phyloP scores from a whole-genome alignment of 2,797 vertebrate species.

The Liparis tanakae region DNA sequence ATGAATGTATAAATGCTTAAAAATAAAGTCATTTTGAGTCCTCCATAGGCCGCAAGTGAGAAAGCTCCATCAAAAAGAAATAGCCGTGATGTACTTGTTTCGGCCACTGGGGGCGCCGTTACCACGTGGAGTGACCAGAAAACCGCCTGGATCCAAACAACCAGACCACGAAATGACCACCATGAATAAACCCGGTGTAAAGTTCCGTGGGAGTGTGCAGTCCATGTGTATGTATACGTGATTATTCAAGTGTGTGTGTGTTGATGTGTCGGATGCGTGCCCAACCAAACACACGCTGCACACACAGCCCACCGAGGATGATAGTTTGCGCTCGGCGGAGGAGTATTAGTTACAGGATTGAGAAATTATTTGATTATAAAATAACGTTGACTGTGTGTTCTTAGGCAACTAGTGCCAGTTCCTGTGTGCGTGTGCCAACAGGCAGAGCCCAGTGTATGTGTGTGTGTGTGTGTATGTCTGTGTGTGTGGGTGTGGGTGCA shows the following conservation, averaged over 20 bases:
- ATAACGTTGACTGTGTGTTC: constrained; percentile 65
- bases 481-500: constrained; percentile 42
- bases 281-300: constrained; percentile 74
- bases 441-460: constrained; percentile 13
- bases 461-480: constrained; percentile 13
- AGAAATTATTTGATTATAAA: constrained; percentile 80
- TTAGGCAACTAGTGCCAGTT: constrained; percentile 61
- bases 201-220: constrained; percentile 46
- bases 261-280: constrained; percentile 28
- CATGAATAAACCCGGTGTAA: constrained; percentile 57
- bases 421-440: constrained; percentile 53
- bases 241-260: constrained; percentile 33
- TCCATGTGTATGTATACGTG: constrained; percentile 35
- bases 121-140: constrained; percentile 21
- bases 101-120: constrained; percentile 65
- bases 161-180: constrained; percentile 47
- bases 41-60: neutral
- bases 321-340: constrained; percentile 53
- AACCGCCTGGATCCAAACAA: neutral
- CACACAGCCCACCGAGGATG: constrained; percentile 68
- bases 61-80: neutral
- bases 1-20: too few relatives aligned
- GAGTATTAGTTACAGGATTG: constrained; percentile 71
- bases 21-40: too few relatives aligned
- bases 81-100: neutral